phyloP scores from a whole-genome alignment of 1,140 invertebrate species.

The Xylocopa sonorina region DNA sequence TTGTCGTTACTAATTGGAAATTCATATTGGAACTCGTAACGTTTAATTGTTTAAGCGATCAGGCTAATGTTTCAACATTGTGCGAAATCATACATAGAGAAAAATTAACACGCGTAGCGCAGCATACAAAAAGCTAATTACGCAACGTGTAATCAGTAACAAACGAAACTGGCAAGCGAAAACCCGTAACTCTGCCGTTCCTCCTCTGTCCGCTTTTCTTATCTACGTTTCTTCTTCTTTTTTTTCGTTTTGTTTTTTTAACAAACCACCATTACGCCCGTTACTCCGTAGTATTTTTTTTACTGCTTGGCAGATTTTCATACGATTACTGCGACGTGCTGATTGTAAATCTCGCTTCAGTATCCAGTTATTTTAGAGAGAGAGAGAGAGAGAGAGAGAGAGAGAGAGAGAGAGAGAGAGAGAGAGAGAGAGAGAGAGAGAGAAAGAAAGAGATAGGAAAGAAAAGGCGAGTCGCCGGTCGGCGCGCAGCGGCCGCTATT shows the following conservation, averaged over 20 bases:
- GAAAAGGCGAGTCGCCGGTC: not conserved
- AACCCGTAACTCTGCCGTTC: not conserved
- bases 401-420: not conserved
- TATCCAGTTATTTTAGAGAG: too few species aligned
- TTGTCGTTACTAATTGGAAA: not conserved
- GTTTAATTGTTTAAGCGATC: too few species aligned
- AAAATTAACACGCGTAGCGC: not conserved
- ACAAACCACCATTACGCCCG: not conserved
- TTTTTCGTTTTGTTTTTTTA: conserved; percentile 4
- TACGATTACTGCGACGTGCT: not conserved
- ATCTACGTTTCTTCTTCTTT: not conserved
- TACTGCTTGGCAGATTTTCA: not conserved
- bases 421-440: too few species aligned
- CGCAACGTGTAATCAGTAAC: too few species aligned
- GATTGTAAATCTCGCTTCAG: not conserved
- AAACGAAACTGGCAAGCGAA: not conserved
- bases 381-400: not conserved
- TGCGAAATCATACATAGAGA: too few species aligned
- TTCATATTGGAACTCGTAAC: not conserved
- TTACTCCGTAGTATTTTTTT: conserved; percentile 24
- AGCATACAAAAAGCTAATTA: not conserved
- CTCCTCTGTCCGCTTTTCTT: not conserved
- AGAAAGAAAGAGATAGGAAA: not conserved
- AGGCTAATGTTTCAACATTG: too few species aligned
- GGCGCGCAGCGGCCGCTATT: conserved; percentile 5